phyloP scores from a whole-genome alignment of 2,113 vertebrate genomes.

The Laticauda colubrina region DNA sequence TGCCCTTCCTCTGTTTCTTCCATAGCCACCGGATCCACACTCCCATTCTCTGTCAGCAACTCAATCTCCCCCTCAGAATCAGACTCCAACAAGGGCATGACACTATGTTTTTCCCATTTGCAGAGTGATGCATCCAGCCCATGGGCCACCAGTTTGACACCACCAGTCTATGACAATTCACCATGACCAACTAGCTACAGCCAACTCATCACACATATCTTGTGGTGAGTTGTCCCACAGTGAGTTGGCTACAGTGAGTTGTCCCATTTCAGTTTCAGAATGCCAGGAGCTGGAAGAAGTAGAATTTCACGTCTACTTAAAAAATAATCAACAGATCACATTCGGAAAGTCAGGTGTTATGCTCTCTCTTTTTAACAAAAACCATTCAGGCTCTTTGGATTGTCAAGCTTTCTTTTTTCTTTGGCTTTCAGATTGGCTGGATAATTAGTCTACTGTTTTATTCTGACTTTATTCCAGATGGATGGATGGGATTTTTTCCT shows the following conservation, averaged over 20 bases:
- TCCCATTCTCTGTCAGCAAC: too few species aligned
- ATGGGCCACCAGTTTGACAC: too few species aligned
- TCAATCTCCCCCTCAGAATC: too few species aligned
- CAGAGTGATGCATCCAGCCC: too few species aligned
- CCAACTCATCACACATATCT: not conserved
- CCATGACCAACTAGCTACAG: not conserved
- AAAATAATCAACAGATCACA: not conserved
- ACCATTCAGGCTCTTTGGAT: not conserved
- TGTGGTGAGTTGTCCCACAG: not conserved
- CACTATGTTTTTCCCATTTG: too few species aligned
- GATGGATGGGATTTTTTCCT: too few species aligned
- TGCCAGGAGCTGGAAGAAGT: not conserved
- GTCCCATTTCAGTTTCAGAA: not conserved
- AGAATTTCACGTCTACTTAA: not conserved
- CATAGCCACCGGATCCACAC: too few species aligned
- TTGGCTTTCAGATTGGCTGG: not conserved
- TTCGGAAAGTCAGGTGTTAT: not conserved
- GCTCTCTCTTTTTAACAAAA: not conserved
- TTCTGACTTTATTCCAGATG: not conserved
- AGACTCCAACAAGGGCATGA: too few species aligned
- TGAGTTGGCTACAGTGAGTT: not conserved
- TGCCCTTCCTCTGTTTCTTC: too few species aligned
- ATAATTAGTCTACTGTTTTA: not conserved
- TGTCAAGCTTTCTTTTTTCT: not conserved
- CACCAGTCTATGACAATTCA: too few species aligned